Conservation (phyloP, 2,888 invertebrate genomes). For the Encarsia formosa region DNA sequence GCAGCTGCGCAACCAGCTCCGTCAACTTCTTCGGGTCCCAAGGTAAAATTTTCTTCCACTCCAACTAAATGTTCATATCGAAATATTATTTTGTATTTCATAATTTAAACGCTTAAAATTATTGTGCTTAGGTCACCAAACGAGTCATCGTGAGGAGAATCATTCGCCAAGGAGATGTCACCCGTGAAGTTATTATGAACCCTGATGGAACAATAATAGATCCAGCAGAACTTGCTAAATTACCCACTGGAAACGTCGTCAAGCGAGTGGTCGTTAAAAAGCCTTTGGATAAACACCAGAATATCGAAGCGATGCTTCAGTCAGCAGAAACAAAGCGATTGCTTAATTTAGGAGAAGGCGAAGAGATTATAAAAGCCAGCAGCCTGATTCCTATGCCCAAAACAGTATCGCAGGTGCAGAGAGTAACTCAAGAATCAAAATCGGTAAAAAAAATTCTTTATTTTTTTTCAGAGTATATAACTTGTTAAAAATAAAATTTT, state of each 20-base stretch:
- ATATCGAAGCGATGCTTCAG: conserved; percentile 39
- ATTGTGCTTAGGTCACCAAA: conserved; percentile 33
- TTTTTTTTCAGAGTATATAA: too few relatives aligned
- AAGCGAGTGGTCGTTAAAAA: conserved; percentile 49
- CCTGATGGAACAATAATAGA: conserved; percentile 48
- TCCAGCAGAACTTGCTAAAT: conserved; percentile 46
- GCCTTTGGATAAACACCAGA: conserved; percentile 39
- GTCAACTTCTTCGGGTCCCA: conserved; percentile 17
- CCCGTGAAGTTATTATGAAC: conserved; percentile 48
- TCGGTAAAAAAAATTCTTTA: too few relatives aligned
- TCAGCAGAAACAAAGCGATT: conserved; percentile 23
- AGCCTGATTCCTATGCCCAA: not conserved
- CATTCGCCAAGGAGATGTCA: conserved; percentile 47
- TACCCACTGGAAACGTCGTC: conserved; percentile 48
- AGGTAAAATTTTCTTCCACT: conserved; percentile 14
- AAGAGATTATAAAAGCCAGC: conserved; percentile 13
- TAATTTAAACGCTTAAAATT: not conserved
- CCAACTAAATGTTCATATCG: not conserved
- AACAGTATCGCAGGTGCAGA: conserved; percentile 3
- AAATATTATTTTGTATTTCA: not conserved
- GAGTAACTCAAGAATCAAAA: conserved; percentile 9
- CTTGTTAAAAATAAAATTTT: too few relatives aligned
- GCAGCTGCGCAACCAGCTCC: conserved; percentile 1
- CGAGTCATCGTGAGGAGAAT: conserved; percentile 48
- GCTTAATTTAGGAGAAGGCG: conserved; percentile 24